Percentiles rank a stretch among this genome's conserved stretches.
Evolutionary conservation across 2,113 vertebrate genomes (phyloP).

Genomic region (Phainopepla nitens): DNA sequence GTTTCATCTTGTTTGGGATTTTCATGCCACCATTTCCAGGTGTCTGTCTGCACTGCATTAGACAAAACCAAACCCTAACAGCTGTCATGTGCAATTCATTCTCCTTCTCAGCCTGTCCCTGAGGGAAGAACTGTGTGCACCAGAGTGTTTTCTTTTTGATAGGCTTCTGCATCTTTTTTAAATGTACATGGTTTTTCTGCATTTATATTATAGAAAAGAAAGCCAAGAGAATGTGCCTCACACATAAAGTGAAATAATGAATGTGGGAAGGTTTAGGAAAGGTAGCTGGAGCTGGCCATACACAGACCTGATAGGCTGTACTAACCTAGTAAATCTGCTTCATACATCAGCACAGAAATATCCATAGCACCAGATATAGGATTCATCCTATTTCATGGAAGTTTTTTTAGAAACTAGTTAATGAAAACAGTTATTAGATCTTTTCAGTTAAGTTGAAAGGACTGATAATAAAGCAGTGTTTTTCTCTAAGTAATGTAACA

Average conservation of each 20-base stretch:
- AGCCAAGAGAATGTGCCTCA: background rate
- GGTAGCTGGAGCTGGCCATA: background rate
- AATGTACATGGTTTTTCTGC: slow-evolving; percentile 14
- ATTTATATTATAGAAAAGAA: background rate
- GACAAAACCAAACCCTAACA: slow-evolving; percentile 21
- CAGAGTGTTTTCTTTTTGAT: slow-evolving; percentile 29
- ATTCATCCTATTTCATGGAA: background rate
- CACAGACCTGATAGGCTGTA: background rate
- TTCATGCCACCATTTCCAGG: background rate
- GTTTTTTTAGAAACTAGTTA: background rate
- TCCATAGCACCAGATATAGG: background rate
- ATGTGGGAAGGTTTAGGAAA: background rate
- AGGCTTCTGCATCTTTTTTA: slow-evolving; percentile 18
- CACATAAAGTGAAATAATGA: background rate
- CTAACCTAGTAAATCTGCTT: background rate
- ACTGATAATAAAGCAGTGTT: background rate
- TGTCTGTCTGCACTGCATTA: background rate
- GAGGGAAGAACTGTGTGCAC: slow-evolving; percentile 15
- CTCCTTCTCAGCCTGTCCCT: background rate
- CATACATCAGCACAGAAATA: background rate
- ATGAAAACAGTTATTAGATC: background rate
- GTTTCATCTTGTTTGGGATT: background rate
- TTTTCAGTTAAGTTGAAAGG: background rate
- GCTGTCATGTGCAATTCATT: slow-evolving; percentile 40
- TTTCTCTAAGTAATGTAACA: background rate